Evolutionary conservation across 2,888 invertebrate species (phyloP), one percentile per base, ranked within the genome.

Genomic region (Chymomyza amoena): DNA sequence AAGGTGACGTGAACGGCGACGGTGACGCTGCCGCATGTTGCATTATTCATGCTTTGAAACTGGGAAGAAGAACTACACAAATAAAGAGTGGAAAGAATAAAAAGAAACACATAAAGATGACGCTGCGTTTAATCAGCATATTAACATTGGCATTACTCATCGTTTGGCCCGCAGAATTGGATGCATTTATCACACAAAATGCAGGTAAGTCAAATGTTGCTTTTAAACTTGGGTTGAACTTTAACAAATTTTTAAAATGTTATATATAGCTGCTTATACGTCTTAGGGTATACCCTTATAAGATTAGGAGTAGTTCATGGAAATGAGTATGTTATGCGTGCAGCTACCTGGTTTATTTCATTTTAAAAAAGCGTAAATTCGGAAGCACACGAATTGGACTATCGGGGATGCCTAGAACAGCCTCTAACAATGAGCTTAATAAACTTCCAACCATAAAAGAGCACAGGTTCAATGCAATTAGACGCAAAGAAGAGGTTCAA

Each of bases 111-210:
- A 69, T 72, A 68, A 89, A 79, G 79, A 87, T 89, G 89, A 80
- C 81, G 77, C 84, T 83, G 78, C 84, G 76, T 72, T 88, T 81
- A 73, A 75, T 81, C 79, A 80, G 84, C 87, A 77, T 87, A 66
- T 76, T 81, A 72, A 76, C 78, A 64, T 63, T 80, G 81, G 75
- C 78, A 68, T 73, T 87, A 70, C 64, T 89, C 67, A 72, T 73
- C 56, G 73, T 87, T 61, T 78, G 86, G 81, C 86, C 90, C 69
- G 81, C 88, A 72, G 90, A 89, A 80, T 77, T 90, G 88, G 88
- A 88, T 77, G 90, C 90, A 64, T 90, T 82, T 72, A 85, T 90
- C 74, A 84, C 90, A 65, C 85, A 86, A 76, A 84, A 88, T 65
- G 81, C 89, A 84, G 90, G 90, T 90, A 81, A 88, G 89, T 71